Evolutionary conservation across 2,113 vertebrate genomes (phyloP), one percentile per base, ranked within the genome.

Genomic region (Peromyscus polionotus): DNA sequence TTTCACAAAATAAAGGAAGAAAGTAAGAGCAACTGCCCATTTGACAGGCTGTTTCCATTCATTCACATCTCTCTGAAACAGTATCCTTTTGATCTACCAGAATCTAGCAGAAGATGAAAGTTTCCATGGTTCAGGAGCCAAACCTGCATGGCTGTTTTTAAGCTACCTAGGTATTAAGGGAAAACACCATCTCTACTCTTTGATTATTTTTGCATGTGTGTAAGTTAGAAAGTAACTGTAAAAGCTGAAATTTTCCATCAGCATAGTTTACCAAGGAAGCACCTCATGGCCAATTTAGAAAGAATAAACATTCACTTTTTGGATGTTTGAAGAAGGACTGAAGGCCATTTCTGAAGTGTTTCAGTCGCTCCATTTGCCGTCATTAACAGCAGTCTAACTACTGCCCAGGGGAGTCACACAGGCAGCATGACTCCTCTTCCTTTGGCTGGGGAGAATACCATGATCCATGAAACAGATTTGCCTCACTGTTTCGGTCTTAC

Each of bases 181-280:
- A 67, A 97, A 97, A 93, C 57, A 39, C 42, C 94, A n/a, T 95
- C 42, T 31, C 63, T 76, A 36, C 45, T 72, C 57, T 95, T 95
- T 96, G 87, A 96, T 97, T 97, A 93, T 94, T 97, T 96, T 95
- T 96, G 90, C 93, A 93, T 96, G 93, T 90, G 97, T 81, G 68
- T 95, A 90, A 96, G 92, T 96, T 90, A 90, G 51, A 90, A 90
- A 94, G 90, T 90, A 45, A 86, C 59, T 93, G 11, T 89, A 93
- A 96, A 95, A 94, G 65, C 3, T 26, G 31, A 93, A 96, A 94
- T 45, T 94, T 94, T 97, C 92, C 45, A 73, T 63, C 12, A 28
- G n/a, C 51, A 65, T 94, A 33, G 24, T 93, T 94, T 93, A 45
- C 75, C 90, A 48, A 94, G 65, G 54, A 93, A 93, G 57, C 33